These are phyloP conservation scores for Litocranius walleri DNA, from an alignment of 2,113 vertebrate species.

Conservation along the genomic window DNA sequence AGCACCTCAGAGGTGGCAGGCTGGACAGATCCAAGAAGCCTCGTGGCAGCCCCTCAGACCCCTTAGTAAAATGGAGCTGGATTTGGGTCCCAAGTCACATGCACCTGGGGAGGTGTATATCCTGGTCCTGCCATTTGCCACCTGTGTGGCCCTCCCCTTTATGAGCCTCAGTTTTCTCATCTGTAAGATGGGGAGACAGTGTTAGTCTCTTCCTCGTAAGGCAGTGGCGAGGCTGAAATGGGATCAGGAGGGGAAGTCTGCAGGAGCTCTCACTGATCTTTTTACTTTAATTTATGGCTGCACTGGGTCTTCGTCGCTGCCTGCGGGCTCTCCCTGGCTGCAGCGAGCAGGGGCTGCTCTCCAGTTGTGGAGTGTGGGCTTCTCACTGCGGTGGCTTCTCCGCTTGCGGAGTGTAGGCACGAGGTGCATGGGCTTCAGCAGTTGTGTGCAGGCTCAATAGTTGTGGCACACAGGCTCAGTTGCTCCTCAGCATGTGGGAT, in stretches of 20 bases:
- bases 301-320: rapidly evolving
- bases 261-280: neutral
- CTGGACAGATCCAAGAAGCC: neutral
- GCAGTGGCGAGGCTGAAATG: neutral
- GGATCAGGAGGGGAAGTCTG: neutral
- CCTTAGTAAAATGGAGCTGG: neutral
- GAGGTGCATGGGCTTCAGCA: rapidly evolving
- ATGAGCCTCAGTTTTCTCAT: neutral
- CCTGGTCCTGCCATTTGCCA: neutral
- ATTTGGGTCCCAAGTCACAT: neutral
- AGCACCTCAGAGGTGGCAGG: neutral
- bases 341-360: neutral
- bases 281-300: neutral
- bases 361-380: rapidly evolving
- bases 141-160: neutral
- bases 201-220: neutral
- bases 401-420: rapidly evolving
- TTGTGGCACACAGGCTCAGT: neutral
- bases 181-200: neutral
- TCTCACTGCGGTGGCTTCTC: rapidly evolving
- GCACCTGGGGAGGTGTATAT: neutral
- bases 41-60: rapidly evolving
- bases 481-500: neutral
- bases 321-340: neutral
- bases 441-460: neutral